Percentiles rank a stretch among this genome's conserved stretches.
Evolutionary conservation across 2,888 invertebrate species (phyloP).

Genomic region (Myathropa florea): DNA sequence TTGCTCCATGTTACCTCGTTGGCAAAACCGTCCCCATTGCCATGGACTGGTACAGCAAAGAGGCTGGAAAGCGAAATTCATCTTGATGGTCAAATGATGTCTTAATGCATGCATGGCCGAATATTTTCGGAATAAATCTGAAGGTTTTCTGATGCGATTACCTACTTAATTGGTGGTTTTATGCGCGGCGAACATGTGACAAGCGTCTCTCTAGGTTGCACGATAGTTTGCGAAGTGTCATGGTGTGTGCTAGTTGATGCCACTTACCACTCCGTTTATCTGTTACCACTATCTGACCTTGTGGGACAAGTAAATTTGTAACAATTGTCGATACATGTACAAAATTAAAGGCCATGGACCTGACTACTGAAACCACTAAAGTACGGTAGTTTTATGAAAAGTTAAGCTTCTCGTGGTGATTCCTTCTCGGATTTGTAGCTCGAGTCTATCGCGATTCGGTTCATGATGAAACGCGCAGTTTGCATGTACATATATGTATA

Average conservation of each 20-base stretch:
- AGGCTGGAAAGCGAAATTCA: not conserved
- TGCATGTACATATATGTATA: no score
- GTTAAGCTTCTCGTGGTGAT: no score
- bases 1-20: not conserved
- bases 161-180: not conserved
- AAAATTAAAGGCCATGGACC: no score
- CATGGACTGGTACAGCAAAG: not conserved
- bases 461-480: no score
- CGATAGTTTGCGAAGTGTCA: not conserved
- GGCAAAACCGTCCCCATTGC: not conserved
- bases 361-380: no score
- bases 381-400: no score
- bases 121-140: not conserved
- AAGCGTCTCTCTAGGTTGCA: not conserved
- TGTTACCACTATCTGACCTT: not conserved
- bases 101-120: not conserved
- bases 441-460: no score
- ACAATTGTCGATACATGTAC: no score
- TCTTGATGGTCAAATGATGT: not conserved
- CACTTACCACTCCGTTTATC: not conserved
- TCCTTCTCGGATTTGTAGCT: no score
- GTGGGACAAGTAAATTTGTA: no score
- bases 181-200: not conserved
- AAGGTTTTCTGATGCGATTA: not conserved
- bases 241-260: no score